These are phyloP conservation scores for Anthopleura xanthogrammica DNA, from an alignment of 92 coral and sea anemone genomes.

Conservation along the genomic window DNA sequence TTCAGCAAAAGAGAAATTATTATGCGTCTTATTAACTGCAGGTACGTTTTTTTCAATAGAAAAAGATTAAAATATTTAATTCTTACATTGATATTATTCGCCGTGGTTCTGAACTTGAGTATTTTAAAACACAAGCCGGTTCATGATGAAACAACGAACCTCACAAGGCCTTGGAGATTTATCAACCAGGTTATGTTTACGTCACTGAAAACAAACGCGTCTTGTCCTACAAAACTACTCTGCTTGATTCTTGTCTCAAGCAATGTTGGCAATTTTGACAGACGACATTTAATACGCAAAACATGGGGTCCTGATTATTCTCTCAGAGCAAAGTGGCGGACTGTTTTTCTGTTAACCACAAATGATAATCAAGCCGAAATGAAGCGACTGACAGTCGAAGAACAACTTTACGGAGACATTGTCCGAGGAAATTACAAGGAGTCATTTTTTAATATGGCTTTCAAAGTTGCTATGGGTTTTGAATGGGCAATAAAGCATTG, in stretches of 20 bases:
- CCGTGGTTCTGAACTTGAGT: background rate
- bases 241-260: conserved; percentile 63
- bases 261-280: conserved; percentile 60
- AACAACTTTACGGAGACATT: conserved; percentile 58
- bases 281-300: conserved; percentile 57
- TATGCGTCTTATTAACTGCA: background rate
- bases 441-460: conserved; percentile 63
- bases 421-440: conserved; percentile 54
- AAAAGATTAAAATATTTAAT: background rate
- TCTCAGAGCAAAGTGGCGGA: conserved; percentile 44
- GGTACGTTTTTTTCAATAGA: background rate
- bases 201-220: conserved; percentile 14
- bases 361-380: conserved; percentile 48
- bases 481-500: conserved; percentile 72
- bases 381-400: conserved; percentile 28
- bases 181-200: conserved; percentile 8
- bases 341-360: conserved; percentile 56
- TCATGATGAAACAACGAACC: background rate
- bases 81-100: background rate
- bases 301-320: conserved; percentile 66
- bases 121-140: background rate
- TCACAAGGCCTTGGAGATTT: background rate
- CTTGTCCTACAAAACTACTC: conserved; percentile 39
- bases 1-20: background rate
- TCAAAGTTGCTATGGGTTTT: conserved; percentile 76